Percentiles rank a stretch among this genome's conserved stretches.
phyloP scores from a whole-genome alignment of 2,113 vertebrate genomes.

The Phaethornis superciliosus region DNA sequence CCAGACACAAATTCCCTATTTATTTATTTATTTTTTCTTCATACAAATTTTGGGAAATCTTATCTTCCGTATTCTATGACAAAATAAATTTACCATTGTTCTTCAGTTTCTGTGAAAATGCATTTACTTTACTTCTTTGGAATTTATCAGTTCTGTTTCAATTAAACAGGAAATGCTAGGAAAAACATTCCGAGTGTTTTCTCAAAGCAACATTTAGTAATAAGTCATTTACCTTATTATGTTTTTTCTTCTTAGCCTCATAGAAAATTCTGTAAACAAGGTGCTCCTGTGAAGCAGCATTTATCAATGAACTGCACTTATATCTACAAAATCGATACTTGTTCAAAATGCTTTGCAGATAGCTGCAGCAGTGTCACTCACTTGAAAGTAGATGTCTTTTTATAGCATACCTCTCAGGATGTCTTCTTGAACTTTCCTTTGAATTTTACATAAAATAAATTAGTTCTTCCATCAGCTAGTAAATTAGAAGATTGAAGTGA shows the following conservation, averaged over 20 bases:
- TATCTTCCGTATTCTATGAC: background rate
- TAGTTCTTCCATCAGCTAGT: background rate
- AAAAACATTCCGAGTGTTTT: background rate
- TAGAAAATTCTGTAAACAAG: background rate
- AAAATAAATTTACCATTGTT: background rate
- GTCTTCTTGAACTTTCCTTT: slow-evolving; percentile 26
- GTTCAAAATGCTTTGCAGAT: background rate
- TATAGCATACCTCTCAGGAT: background rate
- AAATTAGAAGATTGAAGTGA: slow-evolving; percentile 18
- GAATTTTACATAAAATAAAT: slow-evolving; percentile 52
- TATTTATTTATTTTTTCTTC: too few relatives aligned
- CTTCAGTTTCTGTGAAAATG: background rate
- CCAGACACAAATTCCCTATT: background rate
- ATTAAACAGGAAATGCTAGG: background rate
- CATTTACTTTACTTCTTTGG: background rate
- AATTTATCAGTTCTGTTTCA: background rate
- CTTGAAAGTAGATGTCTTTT: background rate
- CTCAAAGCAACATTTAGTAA: background rate
- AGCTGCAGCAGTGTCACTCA: background rate
- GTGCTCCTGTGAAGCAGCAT: background rate
- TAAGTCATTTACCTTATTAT: background rate
- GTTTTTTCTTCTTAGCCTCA: background rate
- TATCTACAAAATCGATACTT: background rate
- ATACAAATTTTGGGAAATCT: background rate
- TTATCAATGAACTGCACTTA: background rate